Evolutionary conservation across 1,140 invertebrate genomes (phyloP).

Genomic region (Calliphora vicina): DNA sequence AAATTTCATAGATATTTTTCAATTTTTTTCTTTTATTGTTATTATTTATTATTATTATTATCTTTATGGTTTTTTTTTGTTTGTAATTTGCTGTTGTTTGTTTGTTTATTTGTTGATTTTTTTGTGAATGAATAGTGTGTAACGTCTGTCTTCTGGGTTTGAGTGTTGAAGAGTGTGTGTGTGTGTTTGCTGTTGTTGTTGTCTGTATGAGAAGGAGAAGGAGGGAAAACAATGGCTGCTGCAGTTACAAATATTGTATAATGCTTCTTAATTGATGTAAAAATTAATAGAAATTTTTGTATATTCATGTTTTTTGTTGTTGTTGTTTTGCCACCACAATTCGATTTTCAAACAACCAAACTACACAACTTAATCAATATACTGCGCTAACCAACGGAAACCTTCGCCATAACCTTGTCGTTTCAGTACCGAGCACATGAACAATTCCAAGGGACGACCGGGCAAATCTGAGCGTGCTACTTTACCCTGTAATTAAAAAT

Average conservation of each 20-base stretch:
- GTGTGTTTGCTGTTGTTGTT: neutral
- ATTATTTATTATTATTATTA: conserved; percentile 36
- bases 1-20: neutral
- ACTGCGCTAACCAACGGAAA: conserved; percentile 99
- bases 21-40: conserved; percentile 13
- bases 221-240: conserved; percentile 33
- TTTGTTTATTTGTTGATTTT: conserved; percentile 32
- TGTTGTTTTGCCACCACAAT: conserved; percentile 27
- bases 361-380: conserved; percentile 81
- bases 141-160: neutral
- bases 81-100: conserved; percentile 38
- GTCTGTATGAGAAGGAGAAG: conserved; percentile 27
- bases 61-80: conserved; percentile 47
- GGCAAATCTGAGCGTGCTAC: conserved; percentile 87
- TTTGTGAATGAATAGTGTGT: conserved; percentile 35
- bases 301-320: neutral
- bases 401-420: conserved; percentile 99
- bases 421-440: conserved; percentile 99
- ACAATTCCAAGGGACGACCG: conserved; percentile 96
- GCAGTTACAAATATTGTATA: conserved; percentile 27
- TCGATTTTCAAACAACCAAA: neutral
- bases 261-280: conserved; percentile 27
- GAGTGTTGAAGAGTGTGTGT: neutral
- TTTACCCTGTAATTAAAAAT: conserved; percentile 79
- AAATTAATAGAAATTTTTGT: conserved; percentile 8